Evolutionary conservation across 1,140 invertebrate species (phyloP).

Genomic region (Zaprionus capensis): DNA sequence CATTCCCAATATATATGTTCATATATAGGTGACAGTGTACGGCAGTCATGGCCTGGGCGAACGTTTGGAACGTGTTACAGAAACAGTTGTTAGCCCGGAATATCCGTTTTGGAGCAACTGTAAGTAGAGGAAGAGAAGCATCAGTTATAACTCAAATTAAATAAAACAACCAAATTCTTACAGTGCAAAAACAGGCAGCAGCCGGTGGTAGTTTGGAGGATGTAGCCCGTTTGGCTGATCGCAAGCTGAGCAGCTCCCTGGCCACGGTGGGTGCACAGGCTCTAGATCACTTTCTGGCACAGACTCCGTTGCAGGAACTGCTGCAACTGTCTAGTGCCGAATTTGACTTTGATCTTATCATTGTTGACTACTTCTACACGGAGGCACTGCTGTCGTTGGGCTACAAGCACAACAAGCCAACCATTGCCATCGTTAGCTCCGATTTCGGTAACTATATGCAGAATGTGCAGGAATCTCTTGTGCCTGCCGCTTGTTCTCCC

Average conservation of each 20-base stretch:
- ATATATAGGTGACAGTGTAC: conserved; percentile 63
- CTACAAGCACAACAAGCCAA: conserved; percentile 80
- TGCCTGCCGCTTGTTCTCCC: conserved; percentile 74
- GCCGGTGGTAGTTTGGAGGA: conserved; percentile 54
- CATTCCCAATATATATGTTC: neutral
- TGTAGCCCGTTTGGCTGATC: conserved; percentile 39
- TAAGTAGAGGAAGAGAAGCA: conserved; percentile 28
- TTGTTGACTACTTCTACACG: conserved; percentile 84
- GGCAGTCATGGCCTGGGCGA: conserved; percentile 68
- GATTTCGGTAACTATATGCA: conserved; percentile 78
- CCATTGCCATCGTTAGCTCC: conserved; percentile 79
- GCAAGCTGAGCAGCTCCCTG: conserved; percentile 54
- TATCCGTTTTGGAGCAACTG: conserved; percentile 73
- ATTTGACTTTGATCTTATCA: conserved; percentile 85
- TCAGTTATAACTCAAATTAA: neutral
- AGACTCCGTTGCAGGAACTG: conserved; percentile 53
- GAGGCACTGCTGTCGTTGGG: conserved; percentile 84
- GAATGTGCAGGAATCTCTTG: conserved; percentile 64
- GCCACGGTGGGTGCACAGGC: conserved; percentile 55
- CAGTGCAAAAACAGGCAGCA: conserved; percentile 64
- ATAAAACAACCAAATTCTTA: neutral
- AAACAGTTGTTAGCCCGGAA: conserved; percentile 64
- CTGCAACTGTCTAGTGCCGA: conserved; percentile 50
- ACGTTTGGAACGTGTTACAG: conserved; percentile 59
- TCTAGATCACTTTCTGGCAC: conserved; percentile 67